Conservation (phyloP, 2,797 vertebrate species). For the Leuciscus waleckii region DNA sequence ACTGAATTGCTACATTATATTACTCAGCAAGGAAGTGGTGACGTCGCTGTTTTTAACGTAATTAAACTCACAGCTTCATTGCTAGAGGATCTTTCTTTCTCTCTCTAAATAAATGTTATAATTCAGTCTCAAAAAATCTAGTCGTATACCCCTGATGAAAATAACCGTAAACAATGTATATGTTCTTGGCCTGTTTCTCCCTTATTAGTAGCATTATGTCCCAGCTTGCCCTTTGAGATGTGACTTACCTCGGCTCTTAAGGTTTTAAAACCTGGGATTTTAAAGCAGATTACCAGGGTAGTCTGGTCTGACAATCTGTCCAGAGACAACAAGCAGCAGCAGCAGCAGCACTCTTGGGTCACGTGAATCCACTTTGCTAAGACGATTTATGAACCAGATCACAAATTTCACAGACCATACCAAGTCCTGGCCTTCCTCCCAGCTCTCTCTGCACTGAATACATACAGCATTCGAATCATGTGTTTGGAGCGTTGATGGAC, state of each 20-base stretch:
- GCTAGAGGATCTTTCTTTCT: not conserved
- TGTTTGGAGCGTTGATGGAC: not conserved
- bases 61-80: no score
- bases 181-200: not conserved
- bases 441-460: not conserved
- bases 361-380: constrained; percentile 57
- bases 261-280: constrained; percentile 59
- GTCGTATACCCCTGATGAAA: no score
- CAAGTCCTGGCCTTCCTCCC: not conserved
- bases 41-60: no score
- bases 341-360: constrained; percentile 54
- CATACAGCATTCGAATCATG: not conserved
- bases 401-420: constrained; percentile 45
- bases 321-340: constrained; percentile 61
- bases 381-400: constrained; percentile 58
- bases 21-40: no score
- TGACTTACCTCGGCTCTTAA: constrained; percentile 63
- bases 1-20: not conserved
- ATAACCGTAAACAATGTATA: not conserved
- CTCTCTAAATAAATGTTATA: no score
- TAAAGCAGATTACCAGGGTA: constrained; percentile 74
- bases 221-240: constrained; percentile 49
- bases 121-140: no score
- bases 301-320: constrained; percentile 70
- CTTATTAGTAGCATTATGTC: constrained; percentile 24